phyloP scores from a whole-genome alignment of 2,888 invertebrate species.

The Caprella mutica region DNA sequence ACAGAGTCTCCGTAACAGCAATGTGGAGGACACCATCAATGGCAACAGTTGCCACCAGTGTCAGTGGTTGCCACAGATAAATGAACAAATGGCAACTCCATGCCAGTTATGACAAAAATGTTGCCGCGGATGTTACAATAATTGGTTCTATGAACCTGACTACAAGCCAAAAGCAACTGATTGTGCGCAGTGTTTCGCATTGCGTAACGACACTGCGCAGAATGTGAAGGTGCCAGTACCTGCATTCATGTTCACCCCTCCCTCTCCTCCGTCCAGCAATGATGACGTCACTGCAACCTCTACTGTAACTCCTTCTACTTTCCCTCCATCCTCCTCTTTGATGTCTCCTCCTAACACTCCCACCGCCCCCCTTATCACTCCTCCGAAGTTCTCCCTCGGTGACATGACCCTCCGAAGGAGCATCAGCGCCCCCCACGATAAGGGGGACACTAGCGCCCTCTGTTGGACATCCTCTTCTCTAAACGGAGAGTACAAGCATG shows the following conservation, averaged over 20 bases:
- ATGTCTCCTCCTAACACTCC: too few relatives aligned
- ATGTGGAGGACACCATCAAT: constrained; percentile 21
- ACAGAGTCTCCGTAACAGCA: constrained; percentile 47
- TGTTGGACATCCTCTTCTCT: constrained; percentile 2
- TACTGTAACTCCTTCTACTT: background rate
- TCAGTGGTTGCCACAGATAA: constrained; percentile 30
- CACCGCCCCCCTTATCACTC: too few relatives aligned
- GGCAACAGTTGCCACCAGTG: constrained; percentile 32
- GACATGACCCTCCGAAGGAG: constrained; percentile 1
- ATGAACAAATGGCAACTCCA: constrained; percentile 26
- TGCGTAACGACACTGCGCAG: too few relatives aligned
- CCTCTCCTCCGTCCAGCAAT: background rate
- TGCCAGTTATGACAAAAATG: constrained; percentile 31
- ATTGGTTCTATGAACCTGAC: constrained; percentile 1
- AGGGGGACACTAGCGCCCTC: background rate
- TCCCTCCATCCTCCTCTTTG: background rate
- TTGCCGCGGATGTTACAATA: constrained; percentile 4
- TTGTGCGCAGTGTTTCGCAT: background rate
- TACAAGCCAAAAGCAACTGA: background rate
- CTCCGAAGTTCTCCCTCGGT: too few relatives aligned
- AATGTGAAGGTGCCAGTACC: background rate
- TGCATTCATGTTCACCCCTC: constrained; percentile 4
- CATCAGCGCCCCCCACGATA: background rate
- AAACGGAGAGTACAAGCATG: constrained; percentile 6
- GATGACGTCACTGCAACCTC: background rate